phyloP scores from a whole-genome alignment of 2,797 vertebrate species.

The Ibycter americanus region DNA sequence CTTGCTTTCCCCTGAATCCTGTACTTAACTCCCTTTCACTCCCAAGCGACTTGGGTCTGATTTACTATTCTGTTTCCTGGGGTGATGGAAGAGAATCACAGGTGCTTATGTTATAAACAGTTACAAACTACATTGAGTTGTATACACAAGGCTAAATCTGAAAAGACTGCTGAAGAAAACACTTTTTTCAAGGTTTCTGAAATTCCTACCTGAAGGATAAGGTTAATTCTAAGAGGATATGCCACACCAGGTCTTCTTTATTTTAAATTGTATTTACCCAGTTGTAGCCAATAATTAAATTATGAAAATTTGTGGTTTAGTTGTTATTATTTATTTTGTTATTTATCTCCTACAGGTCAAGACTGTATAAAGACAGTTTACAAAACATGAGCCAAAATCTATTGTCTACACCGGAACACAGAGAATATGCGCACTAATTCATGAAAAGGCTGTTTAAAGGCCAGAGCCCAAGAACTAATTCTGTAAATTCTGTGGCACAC shows the following conservation, averaged over 20 bases:
- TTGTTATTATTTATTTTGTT: neutral
- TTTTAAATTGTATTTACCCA: neutral
- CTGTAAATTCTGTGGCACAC: neutral
- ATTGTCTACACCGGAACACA: neutral
- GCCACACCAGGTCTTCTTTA: neutral
- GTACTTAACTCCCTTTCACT: neutral
- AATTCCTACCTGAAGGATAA: neutral
- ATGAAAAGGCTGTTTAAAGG: neutral
- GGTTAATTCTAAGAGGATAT: neutral
- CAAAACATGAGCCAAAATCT: neutral
- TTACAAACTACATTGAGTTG: neutral
- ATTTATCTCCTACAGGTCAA: neutral
- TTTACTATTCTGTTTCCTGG: neutral
- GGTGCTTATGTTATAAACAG: neutral
- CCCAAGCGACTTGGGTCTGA: neutral
- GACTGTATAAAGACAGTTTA: neutral
- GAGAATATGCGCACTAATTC: neutral
- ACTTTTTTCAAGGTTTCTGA: neutral
- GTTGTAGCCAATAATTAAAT: neutral
- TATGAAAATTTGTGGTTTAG: neutral
- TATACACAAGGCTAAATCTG: neutral
- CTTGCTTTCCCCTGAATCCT: neutral
- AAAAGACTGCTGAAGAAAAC: neutral
- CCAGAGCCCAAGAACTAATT: neutral
- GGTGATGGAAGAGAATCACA: neutral